phyloP scores from a whole-genome alignment of 2,797 vertebrate species.

The Okamejei kenojei region DNA sequence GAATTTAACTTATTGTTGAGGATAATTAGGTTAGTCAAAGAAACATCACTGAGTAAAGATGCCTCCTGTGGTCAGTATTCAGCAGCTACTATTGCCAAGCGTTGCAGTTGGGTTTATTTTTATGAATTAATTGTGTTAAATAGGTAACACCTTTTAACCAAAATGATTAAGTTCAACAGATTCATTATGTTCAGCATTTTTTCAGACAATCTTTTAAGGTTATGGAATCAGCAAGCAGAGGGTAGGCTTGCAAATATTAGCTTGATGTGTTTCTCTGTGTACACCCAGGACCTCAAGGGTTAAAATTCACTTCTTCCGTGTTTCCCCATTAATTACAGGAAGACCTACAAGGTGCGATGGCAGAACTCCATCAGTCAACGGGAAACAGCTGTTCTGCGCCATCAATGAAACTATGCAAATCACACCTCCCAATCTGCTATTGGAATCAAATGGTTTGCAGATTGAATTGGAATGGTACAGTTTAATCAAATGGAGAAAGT shows the following conservation, averaged over 20 bases:
- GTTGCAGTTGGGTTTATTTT: background rate
- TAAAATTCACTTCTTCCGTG: constrained; percentile 16
- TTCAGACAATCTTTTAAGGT: background rate
- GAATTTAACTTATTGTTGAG: background rate
- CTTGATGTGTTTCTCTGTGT: background rate
- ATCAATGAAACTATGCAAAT: constrained; percentile 26
- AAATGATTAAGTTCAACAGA: background rate
- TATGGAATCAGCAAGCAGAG: background rate
- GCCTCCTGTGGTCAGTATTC: background rate
- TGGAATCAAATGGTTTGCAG: constrained; percentile 36
- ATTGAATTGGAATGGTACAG: background rate
- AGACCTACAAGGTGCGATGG: constrained; percentile 19
- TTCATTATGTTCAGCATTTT: background rate
- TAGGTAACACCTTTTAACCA: background rate
- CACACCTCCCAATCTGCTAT: constrained; percentile 39
- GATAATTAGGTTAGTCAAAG: background rate
- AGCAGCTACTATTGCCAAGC: background rate
- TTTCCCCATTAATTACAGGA: constrained; percentile 25
- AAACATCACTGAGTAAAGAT: background rate
- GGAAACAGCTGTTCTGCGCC: constrained; percentile 22
- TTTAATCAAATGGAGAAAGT: constrained; percentile 34
- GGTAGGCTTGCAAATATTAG: no score
- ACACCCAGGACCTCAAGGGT: background rate
- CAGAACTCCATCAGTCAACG: constrained; percentile 13
- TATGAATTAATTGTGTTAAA: background rate